Evolutionary conservation across 2,797 vertebrate genomes (phyloP), one percentile per base, ranked within the genome.

Genomic region (Hozukius guyotensis): DNA sequence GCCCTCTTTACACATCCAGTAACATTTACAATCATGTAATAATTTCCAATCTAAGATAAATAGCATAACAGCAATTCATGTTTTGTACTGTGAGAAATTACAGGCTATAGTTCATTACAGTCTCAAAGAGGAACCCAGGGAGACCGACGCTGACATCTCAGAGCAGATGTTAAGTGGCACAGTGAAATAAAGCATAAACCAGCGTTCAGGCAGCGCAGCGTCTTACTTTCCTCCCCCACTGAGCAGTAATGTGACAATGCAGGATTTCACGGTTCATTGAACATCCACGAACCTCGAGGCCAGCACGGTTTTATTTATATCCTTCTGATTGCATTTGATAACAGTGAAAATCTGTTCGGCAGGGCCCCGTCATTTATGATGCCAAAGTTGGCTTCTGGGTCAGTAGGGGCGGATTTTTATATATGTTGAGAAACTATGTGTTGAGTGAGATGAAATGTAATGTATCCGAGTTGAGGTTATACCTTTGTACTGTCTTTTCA

Each of bases 271-370:
- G 85, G 84, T 90, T 91, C 85, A 91, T 69, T 91, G 86, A 91
- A 74, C 80, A 86, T 82, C 81, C 56, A 60, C 53, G 24, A 70
- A 92, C 86, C 92, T 91, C n/a, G 29, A 81, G 91, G 94, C 84
- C 76, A 81, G 69, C 42, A 3, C 78, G 53, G 89, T 79, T 92
- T 92, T 93, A 94, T 94, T 93, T 94, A 92, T 93, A 92, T 86
- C 81, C 75, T 66, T 62, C 46, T 64, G 78, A 91, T 89, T 72
- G 75, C 75, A 29, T 88, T 38, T 88, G 83, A 90, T 78, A 86
- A 70, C 36, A 76, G 68, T 14, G 38, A 80, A 72, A 81, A 75
- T 85, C 57, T 25, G 57, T 34, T 70, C 4, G 2, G 66, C 59
- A 8, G 53, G 62, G 6, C 16, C 11, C 2, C 3, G 3, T 31